Conservation (phyloP, 2,797 vertebrate species). For the Chelmon rostratus region DNA sequence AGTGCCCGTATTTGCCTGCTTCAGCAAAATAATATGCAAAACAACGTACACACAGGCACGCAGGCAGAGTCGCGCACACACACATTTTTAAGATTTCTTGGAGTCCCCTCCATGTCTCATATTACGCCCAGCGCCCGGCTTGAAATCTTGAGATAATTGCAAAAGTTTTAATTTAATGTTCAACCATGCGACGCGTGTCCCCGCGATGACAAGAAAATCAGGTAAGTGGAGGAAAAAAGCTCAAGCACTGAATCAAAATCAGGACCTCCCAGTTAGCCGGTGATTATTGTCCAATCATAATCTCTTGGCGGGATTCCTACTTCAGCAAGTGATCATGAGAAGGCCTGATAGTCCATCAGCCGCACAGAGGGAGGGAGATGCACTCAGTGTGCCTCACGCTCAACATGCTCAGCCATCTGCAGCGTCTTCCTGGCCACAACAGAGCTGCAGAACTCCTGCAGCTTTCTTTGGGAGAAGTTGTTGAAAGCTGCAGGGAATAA, state of each 20-base stretch:
- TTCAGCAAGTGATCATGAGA: conserved; percentile 62
- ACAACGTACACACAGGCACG: conserved; percentile 46
- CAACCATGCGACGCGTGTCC: not conserved
- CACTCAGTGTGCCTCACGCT: conserved; percentile 31
- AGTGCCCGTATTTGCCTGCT: conserved; percentile 56
- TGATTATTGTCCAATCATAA: conserved; percentile 68
- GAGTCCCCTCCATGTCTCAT: conserved; percentile 29
- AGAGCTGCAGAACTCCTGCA: conserved; percentile 39
- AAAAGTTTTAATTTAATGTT: conserved; percentile 58
- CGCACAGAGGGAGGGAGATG: conserved; percentile 65
- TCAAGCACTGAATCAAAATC: conserved; percentile 61
- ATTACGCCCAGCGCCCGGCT: not conserved
- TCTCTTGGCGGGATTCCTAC: conserved; percentile 52
- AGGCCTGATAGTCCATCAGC: conserved; percentile 65
- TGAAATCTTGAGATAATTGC: conserved; percentile 44
- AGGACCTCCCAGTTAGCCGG: conserved; percentile 47
- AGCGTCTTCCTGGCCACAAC: conserved; percentile 15
- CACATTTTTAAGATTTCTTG: conserved; percentile 30
- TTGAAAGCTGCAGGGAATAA: conserved; percentile 4
- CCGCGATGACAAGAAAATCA: conserved; percentile 23
- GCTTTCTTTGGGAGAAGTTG: conserved; percentile 27
- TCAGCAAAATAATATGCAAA: conserved; percentile 82
- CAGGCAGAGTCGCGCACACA: conserved; percentile 7
- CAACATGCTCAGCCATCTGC: conserved; percentile 67
- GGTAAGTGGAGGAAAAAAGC: conserved; percentile 46